These are phyloP conservation scores for Oreochromis mossambicus DNA, from an alignment of 2,797 vertebrate species.

Conservation along the genomic window DNA sequence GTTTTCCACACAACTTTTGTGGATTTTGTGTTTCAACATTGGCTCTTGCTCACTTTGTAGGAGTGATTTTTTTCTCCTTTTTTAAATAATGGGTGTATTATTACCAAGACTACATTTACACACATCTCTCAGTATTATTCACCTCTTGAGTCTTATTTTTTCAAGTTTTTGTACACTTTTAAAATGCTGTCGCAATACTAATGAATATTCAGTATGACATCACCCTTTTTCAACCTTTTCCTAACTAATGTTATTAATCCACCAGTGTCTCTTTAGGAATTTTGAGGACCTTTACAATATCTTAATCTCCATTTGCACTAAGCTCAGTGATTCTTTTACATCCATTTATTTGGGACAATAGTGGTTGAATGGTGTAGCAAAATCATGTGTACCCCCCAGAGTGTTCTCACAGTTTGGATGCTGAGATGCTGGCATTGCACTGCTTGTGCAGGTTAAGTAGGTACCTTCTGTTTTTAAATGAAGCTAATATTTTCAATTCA, in stretches of 20 bases:
- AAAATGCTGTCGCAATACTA: slow-evolving; percentile 77
- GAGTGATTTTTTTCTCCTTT: slow-evolving; percentile 68
- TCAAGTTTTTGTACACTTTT: slow-evolving; percentile 71
- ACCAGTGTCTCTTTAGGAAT: slow-evolving; percentile 44
- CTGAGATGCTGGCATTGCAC: slow-evolving; percentile 3
- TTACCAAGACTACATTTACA: slow-evolving; percentile 18
- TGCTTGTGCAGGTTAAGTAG: background rate
- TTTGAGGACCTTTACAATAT: slow-evolving; percentile 48
- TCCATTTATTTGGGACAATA: slow-evolving; percentile 44
- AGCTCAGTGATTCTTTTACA: slow-evolving; percentile 39
- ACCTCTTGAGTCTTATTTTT: slow-evolving; percentile 33
- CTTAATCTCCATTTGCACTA: slow-evolving; percentile 45
- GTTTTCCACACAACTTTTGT: slow-evolving; percentile 84
- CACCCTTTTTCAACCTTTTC: slow-evolving; percentile 9
- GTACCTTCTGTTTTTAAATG: background rate
- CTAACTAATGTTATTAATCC: slow-evolving; percentile 45
- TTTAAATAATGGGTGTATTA: slow-evolving; percentile 68
- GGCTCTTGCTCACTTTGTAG: slow-evolving; percentile 82
- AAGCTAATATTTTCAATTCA: background rate
- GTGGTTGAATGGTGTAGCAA: slow-evolving; percentile 52
- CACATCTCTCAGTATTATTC: slow-evolving; percentile 45
- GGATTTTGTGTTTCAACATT: slow-evolving; percentile 81
- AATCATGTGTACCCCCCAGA: slow-evolving; percentile 15
- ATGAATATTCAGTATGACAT: slow-evolving; percentile 67
- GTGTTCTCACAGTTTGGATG: slow-evolving; percentile 15